Evolutionary conservation across 2,113 vertebrate genomes (phyloP).

Genomic region (Python bivittatus): DNA sequence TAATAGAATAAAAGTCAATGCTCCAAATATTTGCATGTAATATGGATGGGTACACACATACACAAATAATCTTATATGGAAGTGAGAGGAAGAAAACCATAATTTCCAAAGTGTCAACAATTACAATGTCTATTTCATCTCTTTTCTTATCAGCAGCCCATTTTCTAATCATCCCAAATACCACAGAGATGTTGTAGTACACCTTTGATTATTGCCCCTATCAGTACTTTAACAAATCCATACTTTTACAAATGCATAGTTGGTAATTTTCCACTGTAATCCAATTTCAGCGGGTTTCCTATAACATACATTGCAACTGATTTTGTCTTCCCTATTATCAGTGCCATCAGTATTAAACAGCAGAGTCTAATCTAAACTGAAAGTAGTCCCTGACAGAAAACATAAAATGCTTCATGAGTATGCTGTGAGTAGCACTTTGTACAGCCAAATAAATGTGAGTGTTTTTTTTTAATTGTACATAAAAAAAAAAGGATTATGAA

Average conservation of each 20-base stretch:
- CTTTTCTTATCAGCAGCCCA: not conserved
- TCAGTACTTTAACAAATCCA: not conserved
- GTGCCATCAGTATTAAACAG: not conserved
- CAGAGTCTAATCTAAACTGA: conserved; percentile 1
- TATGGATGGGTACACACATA: not conserved
- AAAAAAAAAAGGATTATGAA: not conserved
- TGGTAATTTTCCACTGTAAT: not conserved
- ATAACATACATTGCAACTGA: not conserved
- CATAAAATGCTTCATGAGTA: not conserved
- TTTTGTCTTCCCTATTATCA: not conserved
- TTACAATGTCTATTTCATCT: not conserved
- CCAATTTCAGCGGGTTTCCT: conserved; percentile 5
- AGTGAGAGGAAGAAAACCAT: not conserved
- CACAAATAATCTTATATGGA: not conserved
- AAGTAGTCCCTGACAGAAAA: not conserved
- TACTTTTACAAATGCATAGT: not conserved
- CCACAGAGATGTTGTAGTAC: not conserved
- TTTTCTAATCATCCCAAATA: not conserved
- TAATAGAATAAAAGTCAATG: not conserved
- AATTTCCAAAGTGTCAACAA: not conserved
- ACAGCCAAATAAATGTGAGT: not conserved
- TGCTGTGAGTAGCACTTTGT: not conserved
- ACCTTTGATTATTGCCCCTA: not conserved
- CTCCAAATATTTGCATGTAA: not conserved
- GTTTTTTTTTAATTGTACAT: not conserved